phyloP scores from a whole-genome alignment of 2,888 invertebrate species.

The Spilosoma lubricipeda region DNA sequence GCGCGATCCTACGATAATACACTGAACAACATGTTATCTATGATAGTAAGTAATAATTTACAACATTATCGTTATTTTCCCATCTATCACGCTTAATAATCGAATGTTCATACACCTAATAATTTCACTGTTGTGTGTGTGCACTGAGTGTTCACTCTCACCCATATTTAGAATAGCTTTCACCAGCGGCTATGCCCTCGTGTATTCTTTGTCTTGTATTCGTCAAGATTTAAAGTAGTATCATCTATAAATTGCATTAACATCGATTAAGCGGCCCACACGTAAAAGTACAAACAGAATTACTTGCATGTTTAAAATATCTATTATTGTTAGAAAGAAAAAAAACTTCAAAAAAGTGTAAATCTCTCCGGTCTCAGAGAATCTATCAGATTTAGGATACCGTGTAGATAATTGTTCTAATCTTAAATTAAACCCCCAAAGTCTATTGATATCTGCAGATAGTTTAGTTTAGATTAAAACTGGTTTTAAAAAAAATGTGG shows the following conservation, averaged over 20 bases:
- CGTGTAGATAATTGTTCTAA: too few relatives aligned
- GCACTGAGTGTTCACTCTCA: background rate
- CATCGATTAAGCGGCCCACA: too few relatives aligned
- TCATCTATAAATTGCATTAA: too few relatives aligned
- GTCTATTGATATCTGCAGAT: too few relatives aligned
- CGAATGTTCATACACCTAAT: background rate
- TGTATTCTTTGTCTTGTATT: background rate
- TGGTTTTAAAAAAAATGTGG: background rate
- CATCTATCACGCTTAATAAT: background rate
- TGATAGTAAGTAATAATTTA: slow-evolving; percentile 25
- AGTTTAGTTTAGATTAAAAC: too few relatives aligned
- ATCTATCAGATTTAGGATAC: background rate
- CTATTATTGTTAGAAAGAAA: too few relatives aligned
- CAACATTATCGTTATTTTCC: slow-evolving; percentile 10
- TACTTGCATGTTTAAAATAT: too few relatives aligned
- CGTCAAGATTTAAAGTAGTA: background rate
- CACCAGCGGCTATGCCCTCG: too few relatives aligned
- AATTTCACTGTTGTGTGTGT: background rate
- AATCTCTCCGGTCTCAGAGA: background rate
- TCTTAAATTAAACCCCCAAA: background rate
- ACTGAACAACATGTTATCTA: background rate
- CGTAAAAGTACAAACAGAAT: too few relatives aligned
- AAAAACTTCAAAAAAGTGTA: too few relatives aligned
- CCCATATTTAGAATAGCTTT: background rate
- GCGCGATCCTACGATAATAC: background rate